phyloP scores from a whole-genome alignment of 2,113 vertebrate genomes.

The Tursiops truncatus region DNA sequence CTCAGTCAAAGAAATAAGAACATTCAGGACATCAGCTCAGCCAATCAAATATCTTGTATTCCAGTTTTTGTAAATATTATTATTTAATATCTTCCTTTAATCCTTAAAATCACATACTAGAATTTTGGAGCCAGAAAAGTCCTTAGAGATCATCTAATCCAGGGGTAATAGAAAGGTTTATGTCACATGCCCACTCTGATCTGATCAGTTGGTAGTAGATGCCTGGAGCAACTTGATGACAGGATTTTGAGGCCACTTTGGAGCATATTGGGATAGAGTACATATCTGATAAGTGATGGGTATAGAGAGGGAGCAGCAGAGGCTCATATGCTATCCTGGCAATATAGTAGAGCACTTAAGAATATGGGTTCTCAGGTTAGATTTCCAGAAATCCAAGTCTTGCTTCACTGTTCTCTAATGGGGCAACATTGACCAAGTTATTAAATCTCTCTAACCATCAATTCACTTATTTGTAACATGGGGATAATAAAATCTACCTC shows the following conservation, averaged over 20 bases:
- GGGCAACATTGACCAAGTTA: not conserved
- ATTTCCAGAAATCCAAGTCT: not conserved
- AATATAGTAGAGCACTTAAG: not conserved
- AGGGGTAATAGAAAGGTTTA: not conserved
- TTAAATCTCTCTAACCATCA: not conserved
- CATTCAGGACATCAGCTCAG: not conserved
- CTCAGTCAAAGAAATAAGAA: not conserved
- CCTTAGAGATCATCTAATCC: not conserved
- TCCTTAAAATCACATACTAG: not conserved
- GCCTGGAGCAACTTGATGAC: not conserved
- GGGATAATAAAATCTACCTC: not conserved
- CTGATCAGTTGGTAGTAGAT: not conserved
- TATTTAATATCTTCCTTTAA: not conserved
- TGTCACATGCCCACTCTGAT: not conserved
- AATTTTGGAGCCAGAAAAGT: not conserved
- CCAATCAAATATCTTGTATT: not conserved
- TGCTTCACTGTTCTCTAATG: not conserved
- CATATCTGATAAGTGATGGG: not conserved
- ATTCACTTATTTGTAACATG: not conserved
- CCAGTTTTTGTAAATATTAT: not conserved
- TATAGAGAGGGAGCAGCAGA: not conserved
- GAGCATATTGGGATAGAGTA: not conserved
- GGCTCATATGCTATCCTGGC: not conserved
- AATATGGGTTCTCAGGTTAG: not conserved
- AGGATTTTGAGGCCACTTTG: not conserved